Base-by-base conservation (phyloP, 2,888 invertebrate species). In the Nudaria mundana region DNA sequence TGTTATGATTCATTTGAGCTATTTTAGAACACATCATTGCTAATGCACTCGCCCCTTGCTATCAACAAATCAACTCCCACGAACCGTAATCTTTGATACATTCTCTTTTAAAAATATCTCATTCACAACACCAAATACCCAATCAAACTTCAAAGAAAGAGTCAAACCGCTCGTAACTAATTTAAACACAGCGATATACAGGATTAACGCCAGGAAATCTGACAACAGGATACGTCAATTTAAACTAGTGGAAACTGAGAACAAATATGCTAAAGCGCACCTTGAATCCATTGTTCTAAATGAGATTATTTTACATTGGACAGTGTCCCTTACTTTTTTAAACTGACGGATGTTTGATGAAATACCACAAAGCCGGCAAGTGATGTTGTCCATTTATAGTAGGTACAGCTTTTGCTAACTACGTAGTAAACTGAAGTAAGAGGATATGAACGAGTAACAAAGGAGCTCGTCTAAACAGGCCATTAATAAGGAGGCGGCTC, bases 401-500 rank as follows among this genome's bases (percentile, higher is more conserved):
- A 11, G 24, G 11, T 28, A 56, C 39, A 46, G 52, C 42, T 50
- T 54, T 59, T 53, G 50, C 55, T 62, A 57, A 51, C 55, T 62
- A 57, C 57, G 63, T 62, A 56, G 56, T 45, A 66, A 58, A 62
- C 52, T 75, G 63, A 74, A 76, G 79, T 78, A 77, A 75, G 74
- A 74, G 77, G 80, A 81, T 81, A 84, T 81, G 84, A 79, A 79
- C 72, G 71, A 77, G 79, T 81, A 81, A 86, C 85, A 83, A 87
- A 86, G 82, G 81, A 81, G 80, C 76, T 71, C 74, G 81, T 81
- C 80, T 85, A 87, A 87, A 84, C 85, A 85, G 84, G 80, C 75
- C 86, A 87, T 87, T 86, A 86, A 86, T 85, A 87, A 84, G 82
- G 84, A 81, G 82, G 76, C 79, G 82, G 81, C 73, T 76, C 72